phyloP scores from a whole-genome alignment of 2,113 vertebrate species.

The Amia ocellicauda region DNA sequence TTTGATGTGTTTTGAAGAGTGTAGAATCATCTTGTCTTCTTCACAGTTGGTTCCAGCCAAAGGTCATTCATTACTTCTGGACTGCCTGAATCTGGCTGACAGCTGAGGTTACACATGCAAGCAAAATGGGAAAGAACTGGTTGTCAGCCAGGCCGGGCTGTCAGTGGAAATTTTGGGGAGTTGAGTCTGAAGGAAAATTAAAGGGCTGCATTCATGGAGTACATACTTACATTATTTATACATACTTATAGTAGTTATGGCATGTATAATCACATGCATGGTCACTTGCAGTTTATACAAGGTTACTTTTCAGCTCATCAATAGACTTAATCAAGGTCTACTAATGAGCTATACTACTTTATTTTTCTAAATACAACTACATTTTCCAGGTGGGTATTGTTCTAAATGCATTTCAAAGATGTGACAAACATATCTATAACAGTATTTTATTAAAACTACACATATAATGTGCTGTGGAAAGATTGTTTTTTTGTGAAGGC shows the following conservation, averaged over 20 bases:
- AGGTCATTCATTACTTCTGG: slow-evolving; percentile 48
- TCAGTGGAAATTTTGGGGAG: slow-evolving; percentile 48
- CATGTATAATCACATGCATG: background rate
- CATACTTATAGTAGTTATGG: slow-evolving; percentile 17
- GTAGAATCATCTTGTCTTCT: slow-evolving; percentile 8
- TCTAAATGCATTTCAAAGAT: too few species aligned
- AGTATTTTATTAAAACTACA: too few species aligned
- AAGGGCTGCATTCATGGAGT: slow-evolving; percentile 34
- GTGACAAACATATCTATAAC: too few species aligned
- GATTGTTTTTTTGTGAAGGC: too few species aligned
- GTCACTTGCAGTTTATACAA: background rate
- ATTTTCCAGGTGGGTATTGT: too few species aligned
- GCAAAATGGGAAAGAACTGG: slow-evolving; percentile 45
- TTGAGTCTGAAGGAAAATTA: slow-evolving; percentile 34
- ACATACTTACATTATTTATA: slow-evolving; percentile 48
- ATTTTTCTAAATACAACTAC: too few species aligned
- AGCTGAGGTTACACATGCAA: slow-evolving; percentile 44
- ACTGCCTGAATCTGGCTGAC: slow-evolving; percentile 61
- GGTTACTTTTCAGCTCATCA: background rate
- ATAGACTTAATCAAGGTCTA: too few species aligned
- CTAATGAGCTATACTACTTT: too few species aligned
- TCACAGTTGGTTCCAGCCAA: slow-evolving; percentile 30
- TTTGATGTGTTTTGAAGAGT: slow-evolving; percentile 13
- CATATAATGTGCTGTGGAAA: too few species aligned
- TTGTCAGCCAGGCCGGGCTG: slow-evolving; percentile 58